Conservation (phyloP, 2,797 vertebrate species). For the Salmo trutta region DNA sequence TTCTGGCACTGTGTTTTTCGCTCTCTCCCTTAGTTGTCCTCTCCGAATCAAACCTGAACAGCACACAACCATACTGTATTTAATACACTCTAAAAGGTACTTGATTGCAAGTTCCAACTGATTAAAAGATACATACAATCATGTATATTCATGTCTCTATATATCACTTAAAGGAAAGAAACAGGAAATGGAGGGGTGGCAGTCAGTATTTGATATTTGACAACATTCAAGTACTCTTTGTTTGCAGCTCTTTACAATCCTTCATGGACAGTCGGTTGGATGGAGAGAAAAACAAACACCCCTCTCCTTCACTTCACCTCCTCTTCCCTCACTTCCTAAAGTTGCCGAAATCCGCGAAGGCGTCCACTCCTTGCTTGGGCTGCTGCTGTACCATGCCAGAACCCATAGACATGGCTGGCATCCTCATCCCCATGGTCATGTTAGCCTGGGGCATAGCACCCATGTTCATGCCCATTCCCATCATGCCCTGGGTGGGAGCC, state of each 20-base stretch:
- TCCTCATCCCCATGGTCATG: constrained; percentile 75
- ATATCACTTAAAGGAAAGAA: constrained; percentile 43
- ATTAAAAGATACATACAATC: constrained; percentile 49
- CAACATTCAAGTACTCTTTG: constrained; percentile 84
- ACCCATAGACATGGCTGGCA: constrained; percentile 78
- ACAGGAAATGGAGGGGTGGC: constrained; percentile 53
- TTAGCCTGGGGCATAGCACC: no score
- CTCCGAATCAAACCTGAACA: constrained; percentile 31
- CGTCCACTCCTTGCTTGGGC: constrained; percentile 87
- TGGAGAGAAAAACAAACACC: constrained; percentile 32
- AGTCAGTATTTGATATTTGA: constrained; percentile 59
- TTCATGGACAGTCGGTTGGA: constrained; percentile 71
- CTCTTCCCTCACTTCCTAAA: constrained; percentile 90
- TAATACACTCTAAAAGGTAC: constrained; percentile 40
- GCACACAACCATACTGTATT: constrained; percentile 36
- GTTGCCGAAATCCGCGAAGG: constrained; percentile 98
- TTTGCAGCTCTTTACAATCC: constrained; percentile 77
- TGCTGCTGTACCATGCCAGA: constrained; percentile 73
- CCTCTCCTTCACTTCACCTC: constrained; percentile 41
- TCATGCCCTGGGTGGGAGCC: constrained; percentile 66
- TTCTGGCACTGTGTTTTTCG: neutral
- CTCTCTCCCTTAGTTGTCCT: neutral
- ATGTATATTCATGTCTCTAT: constrained; percentile 52
- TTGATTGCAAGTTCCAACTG: constrained; percentile 71
- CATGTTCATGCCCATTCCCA: constrained; percentile 72